Evolutionary conservation across 1,140 invertebrate genomes (phyloP).

Genomic region (Heliothis subflexa): DNA sequence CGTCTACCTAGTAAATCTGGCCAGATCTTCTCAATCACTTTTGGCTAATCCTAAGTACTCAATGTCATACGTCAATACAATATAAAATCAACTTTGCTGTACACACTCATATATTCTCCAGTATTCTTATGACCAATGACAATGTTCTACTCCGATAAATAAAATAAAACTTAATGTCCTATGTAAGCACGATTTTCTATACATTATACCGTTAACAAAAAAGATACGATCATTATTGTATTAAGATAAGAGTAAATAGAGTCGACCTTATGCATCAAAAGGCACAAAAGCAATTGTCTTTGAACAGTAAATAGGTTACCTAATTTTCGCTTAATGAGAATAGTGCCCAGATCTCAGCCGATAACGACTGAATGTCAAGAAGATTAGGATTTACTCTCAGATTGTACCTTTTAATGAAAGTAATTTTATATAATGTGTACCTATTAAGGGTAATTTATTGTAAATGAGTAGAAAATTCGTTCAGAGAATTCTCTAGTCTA

Average conservation of each 20-base stretch:
- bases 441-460: slow-evolving; percentile 34
- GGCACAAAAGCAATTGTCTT: slow-evolving; percentile 35
- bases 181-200: slow-evolving; percentile 10
- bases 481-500: not conserved
- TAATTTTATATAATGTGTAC: slow-evolving; percentile 33
- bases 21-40: no score
- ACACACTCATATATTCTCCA: no score
- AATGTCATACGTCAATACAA: no score
- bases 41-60: no score
- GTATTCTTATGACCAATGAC: no score
- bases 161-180: not conserved
- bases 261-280: slow-evolving; percentile 15
- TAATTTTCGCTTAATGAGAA: slow-evolving; percentile 27
- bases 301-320: slow-evolving; percentile 15
- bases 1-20: no score
- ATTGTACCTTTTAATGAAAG: slow-evolving; percentile 21
- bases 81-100: no score
- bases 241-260: slow-evolving; percentile 25
- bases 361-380: slow-evolving; percentile 23
- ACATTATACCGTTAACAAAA: not conserved
- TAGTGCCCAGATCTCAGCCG: slow-evolving; percentile 5
- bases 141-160: no score
- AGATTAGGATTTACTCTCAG: slow-evolving; percentile 31
- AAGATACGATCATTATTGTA: slow-evolving; percentile 20
- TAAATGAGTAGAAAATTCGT: slow-evolving; percentile 17